Conservation (phyloP, 2,888 invertebrate species). For the Drosophila infuscata region DNA sequence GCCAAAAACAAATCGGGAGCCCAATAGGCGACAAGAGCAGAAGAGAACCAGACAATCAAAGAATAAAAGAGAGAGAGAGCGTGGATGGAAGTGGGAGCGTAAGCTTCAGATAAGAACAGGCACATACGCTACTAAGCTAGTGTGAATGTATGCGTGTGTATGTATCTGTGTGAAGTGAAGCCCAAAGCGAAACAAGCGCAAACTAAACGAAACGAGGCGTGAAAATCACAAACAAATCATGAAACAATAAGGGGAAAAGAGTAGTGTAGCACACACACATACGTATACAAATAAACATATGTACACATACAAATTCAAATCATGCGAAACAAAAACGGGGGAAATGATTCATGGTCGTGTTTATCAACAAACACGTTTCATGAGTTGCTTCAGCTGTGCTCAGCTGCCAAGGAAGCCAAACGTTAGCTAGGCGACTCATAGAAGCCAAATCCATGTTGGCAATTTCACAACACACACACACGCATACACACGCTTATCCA, state of each 20-base stretch:
- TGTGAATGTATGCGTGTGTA: slow-evolving; percentile 8
- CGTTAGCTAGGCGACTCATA: slow-evolving; percentile 44
- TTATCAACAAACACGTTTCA: slow-evolving; percentile 79
- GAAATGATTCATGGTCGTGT: slow-evolving; percentile 80
- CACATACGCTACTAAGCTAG: slow-evolving; percentile 9
- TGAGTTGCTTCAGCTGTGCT: slow-evolving; percentile 49
- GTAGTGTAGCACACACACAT: slow-evolving; percentile 8
- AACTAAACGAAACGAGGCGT: slow-evolving; percentile 72
- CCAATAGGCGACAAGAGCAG: slow-evolving; percentile 24
- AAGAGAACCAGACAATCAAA: slow-evolving; percentile 50
- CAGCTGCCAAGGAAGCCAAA: slow-evolving; percentile 69
- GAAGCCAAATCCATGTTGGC: slow-evolving; percentile 54
- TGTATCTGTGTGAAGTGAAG: slow-evolving; percentile 38
- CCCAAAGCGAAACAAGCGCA: slow-evolving; percentile 57
- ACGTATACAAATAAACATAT: background rate
- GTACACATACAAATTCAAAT: slow-evolving; percentile 65
- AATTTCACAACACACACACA: slow-evolving; percentile 30
- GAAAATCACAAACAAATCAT: slow-evolving; percentile 80
- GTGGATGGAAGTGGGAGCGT: slow-evolving; percentile 3
- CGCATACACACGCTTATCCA: background rate
- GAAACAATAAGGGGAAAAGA: slow-evolving; percentile 61
- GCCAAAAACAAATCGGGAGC: slow-evolving; percentile 25
- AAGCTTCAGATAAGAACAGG: slow-evolving; percentile 54
- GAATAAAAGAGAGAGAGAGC: slow-evolving; percentile 22
- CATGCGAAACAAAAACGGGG: slow-evolving; percentile 55